phyloP scores from a whole-genome alignment of 2,888 invertebrate genomes.

The Tenthredo livida region DNA sequence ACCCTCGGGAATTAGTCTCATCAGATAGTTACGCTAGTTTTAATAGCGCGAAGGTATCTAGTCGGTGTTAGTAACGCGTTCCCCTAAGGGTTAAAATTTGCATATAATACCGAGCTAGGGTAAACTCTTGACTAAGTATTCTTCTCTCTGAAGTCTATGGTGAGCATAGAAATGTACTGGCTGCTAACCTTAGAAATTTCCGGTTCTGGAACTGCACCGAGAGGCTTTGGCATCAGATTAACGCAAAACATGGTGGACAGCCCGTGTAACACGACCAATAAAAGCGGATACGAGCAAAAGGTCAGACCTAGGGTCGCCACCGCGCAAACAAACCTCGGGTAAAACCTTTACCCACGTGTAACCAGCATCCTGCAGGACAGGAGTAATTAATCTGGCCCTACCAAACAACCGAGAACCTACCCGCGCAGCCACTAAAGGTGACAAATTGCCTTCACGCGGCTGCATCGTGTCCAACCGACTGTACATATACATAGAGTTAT shows the following conservation, averaged over 20 bases:
- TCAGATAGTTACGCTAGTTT: conserved; percentile 30
- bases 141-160: not conserved
- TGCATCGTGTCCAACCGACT: conserved; percentile 58
- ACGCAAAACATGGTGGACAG: conserved; percentile 40
- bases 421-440: conserved; percentile 68
- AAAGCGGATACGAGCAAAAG: conserved; percentile 42
- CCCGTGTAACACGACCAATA: conserved; percentile 42
- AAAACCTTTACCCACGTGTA: conserved; percentile 36
- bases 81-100: conserved; percentile 24
- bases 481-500: not conserved
- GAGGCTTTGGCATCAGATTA: conserved; percentile 38
- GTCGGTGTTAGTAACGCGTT: not conserved
- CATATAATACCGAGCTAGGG: conserved; percentile 25
- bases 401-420: conserved; percentile 70
- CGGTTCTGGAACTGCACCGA: not conserved
- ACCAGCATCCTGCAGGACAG: conserved; percentile 62
- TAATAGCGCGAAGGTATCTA: conserved; percentile 25
- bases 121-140: conserved; percentile 5
- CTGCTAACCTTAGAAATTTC: not conserved
- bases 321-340: conserved; percentile 45
- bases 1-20: conserved; percentile 29
- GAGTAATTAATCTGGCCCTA: conserved; percentile 75
- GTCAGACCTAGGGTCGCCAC: conserved; percentile 21
- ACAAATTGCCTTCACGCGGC: conserved; percentile 73
- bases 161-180: not conserved